These are phyloP conservation scores for Hyles euphorbiae DNA, from an alignment of 1,140 invertebrate species.

Conservation along the genomic window DNA sequence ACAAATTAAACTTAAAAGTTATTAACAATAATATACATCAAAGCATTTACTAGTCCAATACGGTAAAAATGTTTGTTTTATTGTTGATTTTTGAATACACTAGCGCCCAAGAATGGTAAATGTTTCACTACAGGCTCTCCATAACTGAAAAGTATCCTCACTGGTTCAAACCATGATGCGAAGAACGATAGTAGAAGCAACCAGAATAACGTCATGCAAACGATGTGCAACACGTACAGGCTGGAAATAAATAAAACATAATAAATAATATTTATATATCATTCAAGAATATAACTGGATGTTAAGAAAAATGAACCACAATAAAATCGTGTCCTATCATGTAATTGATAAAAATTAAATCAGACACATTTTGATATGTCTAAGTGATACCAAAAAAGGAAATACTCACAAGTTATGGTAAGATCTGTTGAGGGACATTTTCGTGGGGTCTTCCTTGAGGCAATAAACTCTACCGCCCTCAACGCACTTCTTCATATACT, in stretches of 20 bases:
- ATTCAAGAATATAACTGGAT: background rate
- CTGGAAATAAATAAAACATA: slow-evolving; percentile 32
- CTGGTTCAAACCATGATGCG: slow-evolving; percentile 43
- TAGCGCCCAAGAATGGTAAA: slow-evolving; percentile 46
- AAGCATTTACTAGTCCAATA: no score
- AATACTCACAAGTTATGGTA: slow-evolving; percentile 62
- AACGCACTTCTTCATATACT: slow-evolving; percentile 41
- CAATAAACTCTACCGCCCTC: slow-evolving; percentile 58
- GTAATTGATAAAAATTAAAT: background rate
- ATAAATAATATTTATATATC: background rate
- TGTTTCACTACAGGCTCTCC: slow-evolving; percentile 49
- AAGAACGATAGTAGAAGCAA: slow-evolving; percentile 44
- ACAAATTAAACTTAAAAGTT: no score
- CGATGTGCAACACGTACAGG: slow-evolving; percentile 51
- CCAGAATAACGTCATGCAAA: slow-evolving; percentile 55
- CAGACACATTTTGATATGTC: no score
- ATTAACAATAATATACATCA: no score
- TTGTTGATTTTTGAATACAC: slow-evolving; percentile 31
- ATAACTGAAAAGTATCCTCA: slow-evolving; percentile 30
- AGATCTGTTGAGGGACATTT: slow-evolving; percentile 36
- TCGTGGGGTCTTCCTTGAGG: slow-evolving; percentile 52
- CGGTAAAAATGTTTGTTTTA: slow-evolving; percentile 1
- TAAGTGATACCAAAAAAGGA: background rate
- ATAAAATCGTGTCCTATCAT: background rate
- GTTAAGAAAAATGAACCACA: background rate